Evolutionary conservation across 1,140 invertebrate genomes (phyloP).

Genomic region (Scaptomyza hsui): DNA sequence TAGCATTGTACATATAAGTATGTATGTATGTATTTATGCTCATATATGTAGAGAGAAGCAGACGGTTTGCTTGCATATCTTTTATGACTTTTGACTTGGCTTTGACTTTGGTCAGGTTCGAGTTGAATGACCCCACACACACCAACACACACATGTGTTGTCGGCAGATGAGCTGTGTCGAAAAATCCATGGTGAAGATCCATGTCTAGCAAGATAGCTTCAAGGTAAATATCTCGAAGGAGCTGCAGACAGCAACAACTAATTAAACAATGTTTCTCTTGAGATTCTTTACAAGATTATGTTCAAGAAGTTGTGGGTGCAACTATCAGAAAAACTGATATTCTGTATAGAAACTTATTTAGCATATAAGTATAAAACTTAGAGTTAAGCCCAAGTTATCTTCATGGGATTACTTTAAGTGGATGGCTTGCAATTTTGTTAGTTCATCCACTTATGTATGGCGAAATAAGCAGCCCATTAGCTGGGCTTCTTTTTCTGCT

Average conservation of each 20-base stretch:
- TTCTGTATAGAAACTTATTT: too few relatives aligned
- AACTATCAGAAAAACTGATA: neutral
- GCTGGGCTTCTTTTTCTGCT: constrained; percentile 29
- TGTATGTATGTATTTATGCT: constrained; percentile 52
- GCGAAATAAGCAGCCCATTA: constrained; percentile 33
- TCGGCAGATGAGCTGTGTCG: constrained; percentile 27
- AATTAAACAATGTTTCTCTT: constrained; percentile 10
- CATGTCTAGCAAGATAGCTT: constrained; percentile 8
- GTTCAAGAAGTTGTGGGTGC: neutral
- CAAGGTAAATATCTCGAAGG: constrained; percentile 3
- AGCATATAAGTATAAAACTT: neutral
- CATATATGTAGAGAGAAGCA: constrained; percentile 13
- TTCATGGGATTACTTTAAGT: constrained; percentile 20
- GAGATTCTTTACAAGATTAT: neutral
- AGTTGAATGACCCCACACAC: constrained; percentile 61
- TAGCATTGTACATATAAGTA: constrained; percentile 14
- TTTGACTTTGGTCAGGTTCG: constrained; percentile 52
- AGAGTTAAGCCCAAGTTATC: neutral
- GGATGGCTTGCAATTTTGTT: constrained; percentile 12
- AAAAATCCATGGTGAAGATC: constrained; percentile 44
- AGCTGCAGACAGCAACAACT: constrained; percentile 3
- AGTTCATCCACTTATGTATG: constrained; percentile 21
- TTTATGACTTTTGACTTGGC: constrained; percentile 80
- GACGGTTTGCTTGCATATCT: constrained; percentile 66
- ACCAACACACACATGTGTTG: constrained; percentile 34